Conservation (phyloP, 2,888 invertebrate genomes). For the Halocaridina rubra region DNA sequence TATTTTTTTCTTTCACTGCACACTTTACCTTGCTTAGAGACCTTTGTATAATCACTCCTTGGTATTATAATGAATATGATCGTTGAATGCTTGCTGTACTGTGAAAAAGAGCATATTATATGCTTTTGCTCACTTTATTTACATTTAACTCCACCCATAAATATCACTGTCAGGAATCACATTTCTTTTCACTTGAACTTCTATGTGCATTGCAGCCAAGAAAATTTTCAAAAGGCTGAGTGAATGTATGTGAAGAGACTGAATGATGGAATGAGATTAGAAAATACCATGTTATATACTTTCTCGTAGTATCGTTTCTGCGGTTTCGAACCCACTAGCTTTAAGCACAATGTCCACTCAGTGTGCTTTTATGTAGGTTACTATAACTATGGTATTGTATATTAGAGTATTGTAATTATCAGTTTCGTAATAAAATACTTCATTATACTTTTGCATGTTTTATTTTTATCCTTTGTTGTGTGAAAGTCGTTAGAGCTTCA, state of each 20-base stretch:
- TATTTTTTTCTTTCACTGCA: no score
- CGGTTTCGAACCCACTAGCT: conserved; percentile 52
- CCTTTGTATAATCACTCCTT: no score
- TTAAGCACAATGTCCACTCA: conserved; percentile 56
- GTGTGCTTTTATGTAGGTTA: conserved; percentile 57
- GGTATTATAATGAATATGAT: no score
- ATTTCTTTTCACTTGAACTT: conserved; percentile 29
- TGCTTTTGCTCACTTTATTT: background rate
- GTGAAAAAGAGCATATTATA: background rate
- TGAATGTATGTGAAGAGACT: conserved; percentile 15
- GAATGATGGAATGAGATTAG: background rate
- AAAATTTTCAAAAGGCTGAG: conserved; percentile 36
- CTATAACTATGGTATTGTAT: conserved; percentile 55
- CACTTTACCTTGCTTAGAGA: no score
- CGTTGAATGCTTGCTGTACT: no score
- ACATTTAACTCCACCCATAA: conserved; percentile 32
- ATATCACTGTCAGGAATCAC: conserved; percentile 51
- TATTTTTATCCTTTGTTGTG: background rate
- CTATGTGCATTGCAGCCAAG: conserved; percentile 12
- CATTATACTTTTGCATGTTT: background rate
- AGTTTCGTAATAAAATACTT: conserved; percentile 58
- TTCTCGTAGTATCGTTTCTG: conserved; percentile 28
- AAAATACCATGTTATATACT: conserved; percentile 39
- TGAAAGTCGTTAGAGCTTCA: no score
- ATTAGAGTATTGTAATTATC: conserved; percentile 58